Evolutionary conservation across 1,140 invertebrate species (phyloP).

Genomic region (Pseudobourletiella spinata): DNA sequence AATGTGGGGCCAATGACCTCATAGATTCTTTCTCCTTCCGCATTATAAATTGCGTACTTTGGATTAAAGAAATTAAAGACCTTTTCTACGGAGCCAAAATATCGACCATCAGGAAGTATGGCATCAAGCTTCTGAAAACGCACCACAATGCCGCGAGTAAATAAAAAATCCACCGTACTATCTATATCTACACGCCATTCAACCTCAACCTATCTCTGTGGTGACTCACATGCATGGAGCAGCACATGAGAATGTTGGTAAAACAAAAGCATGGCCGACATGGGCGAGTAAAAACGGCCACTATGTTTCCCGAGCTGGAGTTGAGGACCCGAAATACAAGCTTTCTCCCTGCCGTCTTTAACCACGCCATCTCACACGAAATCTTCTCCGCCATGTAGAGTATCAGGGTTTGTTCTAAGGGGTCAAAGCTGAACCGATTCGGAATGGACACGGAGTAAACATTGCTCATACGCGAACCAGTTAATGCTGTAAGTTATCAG

Average conservation of each 20-base stretch:
- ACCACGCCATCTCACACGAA: neutral
- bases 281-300: neutral
- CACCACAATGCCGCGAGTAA: no score
- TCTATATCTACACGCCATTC: no score
- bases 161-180: no score
- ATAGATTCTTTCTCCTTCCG: neutral
- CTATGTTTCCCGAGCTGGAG: neutral
- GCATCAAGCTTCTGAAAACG: no score
- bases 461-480: neutral
- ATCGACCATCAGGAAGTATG: neutral
- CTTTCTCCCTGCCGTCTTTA: neutral
- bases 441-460: neutral
- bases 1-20: neutral
- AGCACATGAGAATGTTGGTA: neutral
- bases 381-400: neutral
- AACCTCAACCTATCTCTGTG: no score
- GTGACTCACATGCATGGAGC: neutral
- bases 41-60: neutral
- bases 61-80: neutral
- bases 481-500: no score
- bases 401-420: neutral
- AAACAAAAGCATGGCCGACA: neutral
- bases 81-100: neutral
- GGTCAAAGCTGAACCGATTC: neutral
- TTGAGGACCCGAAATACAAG: neutral